These are phyloP conservation scores for Merops nubicus DNA, from an alignment of 2,113 vertebrate genomes.

Conservation along the genomic window DNA sequence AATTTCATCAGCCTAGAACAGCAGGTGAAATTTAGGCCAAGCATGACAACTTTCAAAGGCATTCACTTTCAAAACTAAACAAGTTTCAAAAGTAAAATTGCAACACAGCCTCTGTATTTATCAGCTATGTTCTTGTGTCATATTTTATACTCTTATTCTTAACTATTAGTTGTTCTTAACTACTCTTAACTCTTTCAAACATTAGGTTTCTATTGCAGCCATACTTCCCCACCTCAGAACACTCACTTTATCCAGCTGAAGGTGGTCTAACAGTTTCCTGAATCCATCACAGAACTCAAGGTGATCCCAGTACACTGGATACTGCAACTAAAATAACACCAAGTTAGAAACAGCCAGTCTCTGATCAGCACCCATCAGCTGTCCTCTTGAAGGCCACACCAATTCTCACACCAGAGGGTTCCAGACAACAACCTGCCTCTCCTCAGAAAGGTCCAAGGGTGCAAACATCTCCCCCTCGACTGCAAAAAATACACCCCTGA, in stretches of 20 bases:
- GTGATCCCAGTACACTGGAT: slow-evolving; percentile 97
- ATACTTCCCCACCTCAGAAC: not conserved
- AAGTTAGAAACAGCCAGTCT: not conserved
- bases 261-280: slow-evolving; percentile 93
- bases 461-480: not conserved
- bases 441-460: not conserved
- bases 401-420: not conserved
- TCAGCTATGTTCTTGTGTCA: not conserved
- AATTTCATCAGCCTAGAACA: not conserved
- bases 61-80: slow-evolving; percentile 1
- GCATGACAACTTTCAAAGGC: not conserved
- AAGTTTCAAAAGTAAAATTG: not conserved
- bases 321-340: slow-evolving; percentile 84
- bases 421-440: not conserved
- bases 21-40: not conserved
- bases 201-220: not conserved
- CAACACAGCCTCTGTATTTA: not conserved
- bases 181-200: not conserved
- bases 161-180: no score
- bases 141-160: not conserved
- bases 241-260: slow-evolving; percentile 96
- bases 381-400: not conserved
- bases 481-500: not conserved
- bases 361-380: not conserved
- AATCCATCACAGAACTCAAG: slow-evolving; percentile 98